Evolutionary conservation across 2,888 invertebrate species (phyloP), one percentile per base, ranked within the genome.

Genomic region (Metalampra italica): DNA sequence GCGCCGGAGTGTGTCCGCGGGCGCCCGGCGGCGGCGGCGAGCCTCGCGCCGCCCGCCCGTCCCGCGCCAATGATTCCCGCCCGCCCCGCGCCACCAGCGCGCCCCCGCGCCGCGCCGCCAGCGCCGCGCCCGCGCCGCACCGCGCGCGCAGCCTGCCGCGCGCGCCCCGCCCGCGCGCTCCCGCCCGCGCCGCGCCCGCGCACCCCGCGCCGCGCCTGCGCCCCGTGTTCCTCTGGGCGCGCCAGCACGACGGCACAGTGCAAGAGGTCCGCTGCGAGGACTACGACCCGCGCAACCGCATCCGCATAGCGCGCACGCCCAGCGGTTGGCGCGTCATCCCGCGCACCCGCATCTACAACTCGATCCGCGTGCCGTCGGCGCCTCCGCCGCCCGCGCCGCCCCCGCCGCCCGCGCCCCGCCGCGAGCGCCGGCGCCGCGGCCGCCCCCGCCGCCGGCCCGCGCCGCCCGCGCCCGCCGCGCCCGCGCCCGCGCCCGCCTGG

Each of bases 231-330:
- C 91, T 96, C 62, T 96, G 96, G 95, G 94, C 94, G 55, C 93
- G 94, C 73, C 94, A 95, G 78, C 92, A 92, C 64, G 94, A 95
- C 82, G 94, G 94, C 56, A 92, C 92, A 75, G 95, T 96, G 79
- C 93, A 95, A 73, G 94, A 95, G 82, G 95, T 96, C 65, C 92
- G 93, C 80, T 95, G 95, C 87, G 96, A 96, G 82, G 96, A 96
- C 78, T 96, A 96, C 91, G 96, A 96, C 89, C 92, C 94, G 77
- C 90, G 95, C 52, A 96, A 96, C 85, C 94, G 96, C 53, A 94
- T 96, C 69, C 93, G 94, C 67, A 89, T 96, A 73, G 94, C 95
- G 61, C 95, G 95, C 75, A 95, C 95, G 15, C 91, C 94, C 40
- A 91, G 92, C 75, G 95, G 96, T 66, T 96, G 96, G 96, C 92